Evolutionary conservation across 2,113 vertebrate genomes (phyloP).

Genomic region (Ceyx melanurus): DNA sequence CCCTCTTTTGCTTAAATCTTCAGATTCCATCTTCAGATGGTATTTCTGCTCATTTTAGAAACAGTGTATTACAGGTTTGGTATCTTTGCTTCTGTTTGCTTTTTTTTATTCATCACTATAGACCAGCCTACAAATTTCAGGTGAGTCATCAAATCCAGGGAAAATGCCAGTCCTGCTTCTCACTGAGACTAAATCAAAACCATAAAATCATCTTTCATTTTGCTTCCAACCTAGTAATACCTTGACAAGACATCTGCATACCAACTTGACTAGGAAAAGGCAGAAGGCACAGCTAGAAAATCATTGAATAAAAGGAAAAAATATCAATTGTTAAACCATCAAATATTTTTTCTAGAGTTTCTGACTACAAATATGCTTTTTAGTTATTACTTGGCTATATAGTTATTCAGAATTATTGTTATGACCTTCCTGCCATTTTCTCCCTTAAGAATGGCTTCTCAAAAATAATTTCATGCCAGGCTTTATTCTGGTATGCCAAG

Average conservation of each 20-base stretch:
- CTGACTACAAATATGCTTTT: background rate
- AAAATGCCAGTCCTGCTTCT: background rate
- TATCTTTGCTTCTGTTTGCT: background rate
- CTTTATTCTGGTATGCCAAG: background rate
- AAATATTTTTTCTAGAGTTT: background rate
- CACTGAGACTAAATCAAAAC: background rate
- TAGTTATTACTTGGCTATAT: background rate
- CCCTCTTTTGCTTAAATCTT: constrained; percentile 14
- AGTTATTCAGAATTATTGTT: background rate
- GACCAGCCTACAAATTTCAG: background rate
- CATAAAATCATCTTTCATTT: background rate
- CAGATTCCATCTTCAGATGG: background rate
- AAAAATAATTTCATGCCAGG: background rate
- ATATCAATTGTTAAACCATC: background rate
- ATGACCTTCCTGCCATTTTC: background rate
- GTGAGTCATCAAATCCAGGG: background rate
- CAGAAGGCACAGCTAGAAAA: background rate
- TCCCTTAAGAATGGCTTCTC: background rate
- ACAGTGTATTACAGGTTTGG: background rate
- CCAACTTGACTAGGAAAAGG: background rate
- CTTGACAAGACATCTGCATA: background rate
- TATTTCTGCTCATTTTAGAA: constrained; percentile 34
- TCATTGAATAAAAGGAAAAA: background rate
- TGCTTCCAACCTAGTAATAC: background rate
- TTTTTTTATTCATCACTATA: background rate